Percentiles rank a stretch among this genome's conserved stretches.
phyloP scores from a whole-genome alignment of 2,113 vertebrate species.

The Regulus satrapa region DNA sequence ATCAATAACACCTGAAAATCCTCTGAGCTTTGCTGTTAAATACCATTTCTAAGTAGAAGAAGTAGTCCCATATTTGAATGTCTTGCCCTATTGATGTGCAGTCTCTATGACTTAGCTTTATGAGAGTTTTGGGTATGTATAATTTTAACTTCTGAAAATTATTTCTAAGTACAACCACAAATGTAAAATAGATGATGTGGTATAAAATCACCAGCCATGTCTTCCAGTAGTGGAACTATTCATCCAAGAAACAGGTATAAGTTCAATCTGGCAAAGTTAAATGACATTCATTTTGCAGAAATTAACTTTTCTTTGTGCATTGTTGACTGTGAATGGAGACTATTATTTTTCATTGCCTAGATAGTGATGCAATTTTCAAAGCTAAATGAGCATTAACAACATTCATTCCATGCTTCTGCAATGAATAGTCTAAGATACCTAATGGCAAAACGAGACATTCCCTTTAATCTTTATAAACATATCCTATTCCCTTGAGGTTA shows the following conservation, averaged over 20 bases:
- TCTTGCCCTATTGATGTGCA: neutral
- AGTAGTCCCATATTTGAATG: neutral
- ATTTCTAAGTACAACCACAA: constrained; percentile 3
- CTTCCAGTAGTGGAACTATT: constrained; percentile 8
- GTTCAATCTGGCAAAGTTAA: constrained; percentile 35
- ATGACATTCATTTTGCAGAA: constrained; percentile 41
- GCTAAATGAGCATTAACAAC: constrained; percentile 51
- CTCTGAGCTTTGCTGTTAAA: neutral
- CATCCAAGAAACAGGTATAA: constrained; percentile 25
- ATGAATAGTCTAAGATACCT: neutral
- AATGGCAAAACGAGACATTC: neutral
- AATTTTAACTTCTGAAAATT: constrained; percentile 11
- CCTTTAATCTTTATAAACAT: constrained; percentile 19
- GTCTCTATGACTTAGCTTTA: neutral
- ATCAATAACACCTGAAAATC: neutral
- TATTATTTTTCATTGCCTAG: constrained; percentile 46
- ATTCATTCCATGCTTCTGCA: constrained; percentile 9
- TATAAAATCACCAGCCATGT: neutral
- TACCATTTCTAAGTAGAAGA: neutral
- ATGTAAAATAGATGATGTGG: neutral
- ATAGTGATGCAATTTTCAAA: constrained; percentile 47
- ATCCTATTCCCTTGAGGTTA: neutral
- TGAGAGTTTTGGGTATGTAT: neutral
- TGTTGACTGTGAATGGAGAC: constrained; percentile 42
- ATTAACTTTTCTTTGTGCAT: constrained; percentile 49